A percentile compares a stretch with the other conserved stretches of the same genome.
Evolutionary conservation across 2,113 vertebrate genomes (phyloP).

Genomic region (Hiodon alosoides): DNA sequence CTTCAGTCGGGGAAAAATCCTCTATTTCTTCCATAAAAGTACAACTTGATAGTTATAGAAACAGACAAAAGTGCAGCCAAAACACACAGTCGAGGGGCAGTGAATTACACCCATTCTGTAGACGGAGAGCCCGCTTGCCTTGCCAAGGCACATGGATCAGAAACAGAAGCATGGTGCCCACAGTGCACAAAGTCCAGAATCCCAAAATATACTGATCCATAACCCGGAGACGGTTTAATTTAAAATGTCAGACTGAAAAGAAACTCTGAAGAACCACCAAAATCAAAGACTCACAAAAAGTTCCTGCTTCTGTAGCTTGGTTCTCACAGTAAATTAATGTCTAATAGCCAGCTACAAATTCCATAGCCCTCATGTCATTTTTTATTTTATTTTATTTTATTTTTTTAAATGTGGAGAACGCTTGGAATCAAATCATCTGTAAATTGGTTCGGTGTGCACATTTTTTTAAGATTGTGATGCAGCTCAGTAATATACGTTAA

Average conservation of each 20-base stretch:
- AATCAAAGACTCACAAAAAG: not conserved
- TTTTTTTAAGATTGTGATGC: not conserved
- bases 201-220: not conserved
- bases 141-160: not conserved
- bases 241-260: not conserved
- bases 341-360: constrained; percentile 14
- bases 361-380: constrained; percentile 11
- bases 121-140: not conserved
- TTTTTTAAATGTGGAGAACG: not conserved
- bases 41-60: constrained; percentile 14
- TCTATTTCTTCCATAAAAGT: constrained; percentile 28
- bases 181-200: not conserved
- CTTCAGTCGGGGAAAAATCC: not conserved
- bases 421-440: constrained; percentile 13
- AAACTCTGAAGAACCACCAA: not conserved
- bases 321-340: constrained; percentile 10
- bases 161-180: not conserved
- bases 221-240: not conserved
- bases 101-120: not conserved
- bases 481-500: not conserved
- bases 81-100: constrained; percentile 6
- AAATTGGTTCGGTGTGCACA: not conserved
- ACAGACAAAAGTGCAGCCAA: constrained; percentile 20
- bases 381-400: not conserved
- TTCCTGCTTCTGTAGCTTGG: not conserved